These are phyloP conservation scores for Psilopogon haemacephalus DNA, from an alignment of 2,113 vertebrate species.

Conservation along the genomic window DNA sequence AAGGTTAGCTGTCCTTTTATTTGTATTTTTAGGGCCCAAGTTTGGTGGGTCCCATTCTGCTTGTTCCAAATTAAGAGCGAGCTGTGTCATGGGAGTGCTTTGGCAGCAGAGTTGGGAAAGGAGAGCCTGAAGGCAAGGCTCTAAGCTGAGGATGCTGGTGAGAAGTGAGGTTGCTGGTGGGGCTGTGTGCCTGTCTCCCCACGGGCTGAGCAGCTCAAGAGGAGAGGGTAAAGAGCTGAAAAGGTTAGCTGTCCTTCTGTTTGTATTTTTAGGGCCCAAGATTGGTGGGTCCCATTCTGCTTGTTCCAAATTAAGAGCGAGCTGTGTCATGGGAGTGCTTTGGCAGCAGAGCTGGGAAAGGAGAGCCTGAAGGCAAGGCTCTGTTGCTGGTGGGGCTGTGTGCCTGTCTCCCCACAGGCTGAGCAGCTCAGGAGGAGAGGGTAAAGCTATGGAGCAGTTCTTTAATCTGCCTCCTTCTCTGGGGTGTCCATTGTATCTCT, in stretches of 20 bases:
- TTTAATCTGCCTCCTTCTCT: background rate
- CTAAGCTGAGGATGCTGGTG: background rate
- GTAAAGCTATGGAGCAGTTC: background rate
- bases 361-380: background rate
- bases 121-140: background rate
- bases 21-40: background rate
- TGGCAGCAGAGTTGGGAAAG: background rate
- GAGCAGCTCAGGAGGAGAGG: background rate
- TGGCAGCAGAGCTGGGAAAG: background rate
- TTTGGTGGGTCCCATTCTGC: background rate
- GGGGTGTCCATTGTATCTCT: background rate
- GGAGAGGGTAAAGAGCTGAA: background rate
- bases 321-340: background rate
- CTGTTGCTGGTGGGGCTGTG: background rate
- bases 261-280: background rate
- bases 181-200: background rate
- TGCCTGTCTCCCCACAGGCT: rapidly evolving
- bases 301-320: background rate
- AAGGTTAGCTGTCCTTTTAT: background rate
- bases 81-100: background rate
- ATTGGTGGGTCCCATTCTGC: background rate
- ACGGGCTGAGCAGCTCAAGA: rapidly evolving
- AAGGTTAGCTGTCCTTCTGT: background rate
- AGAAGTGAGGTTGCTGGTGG: background rate
- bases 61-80: background rate